Conservation (phyloP, 2,888 invertebrate species). For the Cephus sareptanus region DNA sequence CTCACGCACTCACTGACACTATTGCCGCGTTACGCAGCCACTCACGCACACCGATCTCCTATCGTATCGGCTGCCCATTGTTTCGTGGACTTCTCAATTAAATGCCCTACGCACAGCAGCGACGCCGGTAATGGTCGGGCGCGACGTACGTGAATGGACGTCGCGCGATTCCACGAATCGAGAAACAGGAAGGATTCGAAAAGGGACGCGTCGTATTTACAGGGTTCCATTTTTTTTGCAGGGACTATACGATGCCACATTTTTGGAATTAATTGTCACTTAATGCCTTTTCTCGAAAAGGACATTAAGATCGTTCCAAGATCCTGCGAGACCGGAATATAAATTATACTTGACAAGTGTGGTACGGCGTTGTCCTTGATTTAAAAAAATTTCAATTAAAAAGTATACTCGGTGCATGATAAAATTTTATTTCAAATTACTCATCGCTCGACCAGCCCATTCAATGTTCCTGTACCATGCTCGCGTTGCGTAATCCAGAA, state of each 20-base stretch:
- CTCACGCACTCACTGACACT: conserved; percentile 21
- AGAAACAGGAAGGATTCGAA: conserved; percentile 54
- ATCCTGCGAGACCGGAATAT: too few relatives aligned
- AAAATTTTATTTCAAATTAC: neutral
- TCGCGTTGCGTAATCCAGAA: too few relatives aligned
- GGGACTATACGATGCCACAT: conserved; percentile 13
- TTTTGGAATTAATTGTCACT: conserved; percentile 49
- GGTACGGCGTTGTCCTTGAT: neutral
- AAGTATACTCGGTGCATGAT: neutral
- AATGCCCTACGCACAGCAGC: conserved; percentile 42
- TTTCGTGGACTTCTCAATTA: conserved; percentile 49
- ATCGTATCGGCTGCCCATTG: conserved; percentile 36
- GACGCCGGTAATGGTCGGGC: conserved; percentile 12
- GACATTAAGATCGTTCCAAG: conserved; percentile 41
- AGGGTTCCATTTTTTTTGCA: neutral
- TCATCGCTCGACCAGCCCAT: neutral
- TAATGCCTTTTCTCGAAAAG: conserved; percentile 55
- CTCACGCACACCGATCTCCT: neutral
- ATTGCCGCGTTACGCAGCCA: neutral
- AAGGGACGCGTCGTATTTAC: conserved; percentile 11
- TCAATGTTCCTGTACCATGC: neutral
- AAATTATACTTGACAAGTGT: neutral
- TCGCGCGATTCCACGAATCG: conserved; percentile 55
- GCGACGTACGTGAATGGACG: conserved; percentile 35
- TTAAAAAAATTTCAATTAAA: neutral